Evolutionary conservation across 2,888 invertebrate species (phyloP), one percentile per base, ranked within the genome.

Genomic region (Orthosia incerta): DNA sequence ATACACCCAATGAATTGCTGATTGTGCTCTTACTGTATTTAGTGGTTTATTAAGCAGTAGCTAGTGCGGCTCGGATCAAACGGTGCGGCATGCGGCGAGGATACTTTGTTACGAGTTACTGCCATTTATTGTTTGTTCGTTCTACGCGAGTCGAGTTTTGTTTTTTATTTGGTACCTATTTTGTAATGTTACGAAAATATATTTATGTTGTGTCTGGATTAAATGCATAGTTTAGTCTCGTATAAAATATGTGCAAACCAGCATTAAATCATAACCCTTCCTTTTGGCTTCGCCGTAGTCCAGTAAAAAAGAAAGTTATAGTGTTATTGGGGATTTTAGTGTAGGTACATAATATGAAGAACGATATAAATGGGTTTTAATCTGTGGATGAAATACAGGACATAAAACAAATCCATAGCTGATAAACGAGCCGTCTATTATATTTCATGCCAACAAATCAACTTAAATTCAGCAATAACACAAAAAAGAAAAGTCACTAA

Each of bases 21-120:
- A 88, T 86, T 84, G 88, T 80, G 75, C 78, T 76, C 83, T 76
- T 82, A 77, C 78, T 82, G 83, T 83, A 74, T 86, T 84, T 83
- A 83, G 79, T 82, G 75, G 82, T 84, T 79, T 87, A 87, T 89
- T 84, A 83, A 76, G 77, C 79, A 76, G 57, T 57, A 50, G 46
- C 67, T 71, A 60, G 46, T 48, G 46, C 23, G 23, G 7, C 18
- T 15, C 59, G 56, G 7, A 61, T 61, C 74, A 50, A 64, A 67
- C 31, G 55, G 39, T 23, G 56, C 45, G 23, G 9, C 39, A 39
- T 23, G 56, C 48, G 45, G 31, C 51, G 12, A 23, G 55, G 12
- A 15, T 46, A 59, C 48, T 71, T 61, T 55, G 61, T n/a, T 46
- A 18, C 39, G 12, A 46, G 18, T 50, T 45, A 4, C 20, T 50